Conservation (phyloP, 2,113 vertebrate genomes). For the Smithornis capensis region DNA sequence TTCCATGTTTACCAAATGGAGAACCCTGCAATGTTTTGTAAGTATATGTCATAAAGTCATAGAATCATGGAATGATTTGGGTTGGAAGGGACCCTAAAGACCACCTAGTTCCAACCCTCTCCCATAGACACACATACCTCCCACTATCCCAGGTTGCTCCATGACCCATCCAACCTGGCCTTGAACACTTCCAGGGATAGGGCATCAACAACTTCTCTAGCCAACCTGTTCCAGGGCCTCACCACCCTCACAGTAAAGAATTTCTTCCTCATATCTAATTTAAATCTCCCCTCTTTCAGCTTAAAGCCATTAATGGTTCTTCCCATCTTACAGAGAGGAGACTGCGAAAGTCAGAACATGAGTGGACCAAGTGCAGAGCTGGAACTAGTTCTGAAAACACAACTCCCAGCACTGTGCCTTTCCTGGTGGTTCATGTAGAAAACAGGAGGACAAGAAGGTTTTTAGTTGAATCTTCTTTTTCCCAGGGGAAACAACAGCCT, state of each 20-base stretch:
- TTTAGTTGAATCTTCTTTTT: background rate
- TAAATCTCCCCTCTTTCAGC: background rate
- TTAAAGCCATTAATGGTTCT: background rate
- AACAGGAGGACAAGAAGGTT: background rate
- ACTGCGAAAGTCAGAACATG: background rate
- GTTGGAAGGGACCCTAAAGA: background rate
- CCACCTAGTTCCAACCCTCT: background rate
- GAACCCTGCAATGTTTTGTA: background rate
- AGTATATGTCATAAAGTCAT: background rate
- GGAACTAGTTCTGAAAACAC: background rate
- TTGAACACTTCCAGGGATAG: background rate
- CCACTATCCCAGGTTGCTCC: background rate
- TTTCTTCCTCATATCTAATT: background rate
- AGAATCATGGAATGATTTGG: background rate
- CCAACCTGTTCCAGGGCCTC: background rate
- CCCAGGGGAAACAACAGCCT: background rate
- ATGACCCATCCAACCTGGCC: fast-evolving
- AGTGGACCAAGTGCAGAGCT: background rate
- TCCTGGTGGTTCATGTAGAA: background rate
- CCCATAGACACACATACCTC: background rate
- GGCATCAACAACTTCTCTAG: background rate
- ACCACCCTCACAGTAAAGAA: background rate
- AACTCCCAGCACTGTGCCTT: background rate
- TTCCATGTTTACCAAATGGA: background rate
- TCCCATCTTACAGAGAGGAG: background rate